phyloP scores from a whole-genome alignment of 2,113 vertebrate genomes.

The Peromyscus leucopus region DNA sequence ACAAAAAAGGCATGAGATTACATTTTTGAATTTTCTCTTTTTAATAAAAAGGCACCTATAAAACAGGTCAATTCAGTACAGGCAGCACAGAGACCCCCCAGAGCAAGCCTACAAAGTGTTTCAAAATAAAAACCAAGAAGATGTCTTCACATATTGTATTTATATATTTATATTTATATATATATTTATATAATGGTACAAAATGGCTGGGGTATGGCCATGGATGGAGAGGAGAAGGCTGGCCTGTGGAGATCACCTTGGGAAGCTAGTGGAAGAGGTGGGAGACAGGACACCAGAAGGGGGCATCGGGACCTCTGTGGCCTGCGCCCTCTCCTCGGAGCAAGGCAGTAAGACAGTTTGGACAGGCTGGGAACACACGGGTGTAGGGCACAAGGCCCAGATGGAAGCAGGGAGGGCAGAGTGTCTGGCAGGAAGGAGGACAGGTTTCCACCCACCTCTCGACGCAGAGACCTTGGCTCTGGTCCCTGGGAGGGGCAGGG shows the following conservation, averaged over 20 bases:
- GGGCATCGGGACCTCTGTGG: neutral
- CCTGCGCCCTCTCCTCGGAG: constrained; percentile 41
- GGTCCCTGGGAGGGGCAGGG: neutral
- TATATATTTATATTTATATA: constrained; percentile 93
- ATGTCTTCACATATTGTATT: constrained; percentile 92
- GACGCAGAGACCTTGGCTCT: neutral
- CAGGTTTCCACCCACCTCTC: constrained; percentile 17
- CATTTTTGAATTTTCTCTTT: constrained; percentile 87
- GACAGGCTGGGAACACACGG: constrained; percentile 61
- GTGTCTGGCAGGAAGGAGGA: constrained; percentile 61
- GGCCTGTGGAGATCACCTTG: constrained; percentile 75
- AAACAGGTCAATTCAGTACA: constrained; percentile 93
- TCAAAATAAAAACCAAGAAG: constrained; percentile 91
- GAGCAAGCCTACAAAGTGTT: constrained; percentile 92
- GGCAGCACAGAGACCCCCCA: constrained; percentile 91
- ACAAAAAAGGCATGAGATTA: constrained; percentile 44
- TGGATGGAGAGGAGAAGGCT: constrained; percentile 75
- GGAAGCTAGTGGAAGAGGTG: constrained; percentile 28
- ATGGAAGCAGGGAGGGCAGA: constrained; percentile 79
- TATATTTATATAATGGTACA: constrained; percentile 93
- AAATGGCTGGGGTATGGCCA: constrained; percentile 87
- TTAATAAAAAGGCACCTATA: constrained; percentile 94
- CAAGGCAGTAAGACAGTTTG: constrained; percentile 63
- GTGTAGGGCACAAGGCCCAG: constrained; percentile 70
- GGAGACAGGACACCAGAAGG: neutral